These are phyloP conservation scores for Huso huso DNA, from an alignment of 2,797 vertebrate species.

Conservation along the genomic window DNA sequence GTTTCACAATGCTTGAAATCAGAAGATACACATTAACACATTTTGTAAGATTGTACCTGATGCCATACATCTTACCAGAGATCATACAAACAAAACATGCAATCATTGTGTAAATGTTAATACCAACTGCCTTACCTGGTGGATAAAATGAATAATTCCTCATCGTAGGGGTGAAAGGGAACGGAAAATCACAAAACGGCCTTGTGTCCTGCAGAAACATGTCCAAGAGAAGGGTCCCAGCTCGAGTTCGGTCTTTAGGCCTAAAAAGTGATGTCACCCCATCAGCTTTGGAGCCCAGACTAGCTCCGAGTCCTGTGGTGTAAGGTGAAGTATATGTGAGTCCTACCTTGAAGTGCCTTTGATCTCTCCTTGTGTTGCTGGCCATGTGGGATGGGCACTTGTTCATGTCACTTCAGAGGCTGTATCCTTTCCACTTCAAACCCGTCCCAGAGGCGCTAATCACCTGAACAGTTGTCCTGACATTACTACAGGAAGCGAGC, in stretches of 20 bases:
- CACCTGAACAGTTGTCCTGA: slow-evolving; percentile 30
- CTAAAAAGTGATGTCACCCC: no score
- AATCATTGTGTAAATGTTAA: no score
- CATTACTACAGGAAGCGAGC: slow-evolving; percentile 21
- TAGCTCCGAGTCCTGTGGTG: no score
- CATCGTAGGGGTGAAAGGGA: slow-evolving; percentile 23
- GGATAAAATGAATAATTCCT: slow-evolving; percentile 28
- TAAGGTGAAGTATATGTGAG: no score
- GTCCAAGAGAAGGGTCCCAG: slow-evolving; percentile 7
- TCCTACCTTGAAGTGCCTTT: neutral
- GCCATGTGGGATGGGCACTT: slow-evolving; percentile 9
- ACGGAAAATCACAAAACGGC: slow-evolving; percentile 22
- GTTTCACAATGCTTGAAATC: no score
- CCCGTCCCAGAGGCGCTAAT: slow-evolving; percentile 28
- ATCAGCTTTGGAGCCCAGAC: no score
- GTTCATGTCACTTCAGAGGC: slow-evolving; percentile 8
- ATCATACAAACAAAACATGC: neutral
- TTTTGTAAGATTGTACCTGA: neutral
- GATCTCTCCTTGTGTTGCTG: slow-evolving; percentile 14
- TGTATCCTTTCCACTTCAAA: slow-evolving; percentile 15
- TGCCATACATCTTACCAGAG: neutral
- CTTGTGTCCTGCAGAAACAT: slow-evolving; percentile 35
- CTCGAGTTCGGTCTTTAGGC: neutral
- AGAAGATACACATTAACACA: neutral
- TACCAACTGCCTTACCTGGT: slow-evolving; percentile 22